Base-by-base conservation (phyloP, 2,888 invertebrate genomes). In the Trissolcus japonicus region DNA sequence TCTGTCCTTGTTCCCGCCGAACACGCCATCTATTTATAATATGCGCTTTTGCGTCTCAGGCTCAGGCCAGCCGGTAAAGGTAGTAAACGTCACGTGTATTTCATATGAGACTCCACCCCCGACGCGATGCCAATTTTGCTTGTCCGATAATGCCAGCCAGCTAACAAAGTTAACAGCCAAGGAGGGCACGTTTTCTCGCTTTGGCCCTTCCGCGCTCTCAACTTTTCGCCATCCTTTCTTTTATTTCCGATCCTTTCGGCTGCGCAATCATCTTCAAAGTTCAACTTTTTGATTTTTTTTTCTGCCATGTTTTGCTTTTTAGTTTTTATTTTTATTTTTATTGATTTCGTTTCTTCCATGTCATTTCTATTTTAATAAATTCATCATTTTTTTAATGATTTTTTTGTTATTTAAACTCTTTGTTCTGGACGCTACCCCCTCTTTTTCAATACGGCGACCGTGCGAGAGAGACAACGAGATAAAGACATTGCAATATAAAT, bases 71-170 rank as follows among this genome's bases (percentile, higher is more conserved):
- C 86, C 87, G 87, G 87, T 86, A 86, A 84, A 83, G 85, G 88
- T 85, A 86, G 86, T 87, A 89, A 89, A 88, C 84, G 89, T 88
- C 89, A 86, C 85, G 87, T 88, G 88, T 89, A 89, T 89, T 88
- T 89, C 87, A 89, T 87, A 87, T 81, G 86, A 85, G 85, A 88
- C 88, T 89, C 87, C 88, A 88, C 87, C 86, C 87, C 84, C 85
- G 82, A 84, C 81, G 85, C 86, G 86, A 85, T 88, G 86, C 87
- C 88, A 87, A 88, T 88, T 87, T 85, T 82, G 81, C 84, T 83
- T 83, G 81, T 79, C 84, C 82, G 84, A 87, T 86, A 87, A 86
- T 86, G 80, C 84, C 72, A 75, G 78, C 67, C 78, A 81, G 79
- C 82, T 85, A 85, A 85, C 86, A 85, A 84, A 86, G 85, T 86